A percentile compares a stretch with the other conserved stretches of the same genome.
Evolutionary conservation across 2,888 invertebrate species (phyloP).

Genomic region (Biston stratarius): DNA sequence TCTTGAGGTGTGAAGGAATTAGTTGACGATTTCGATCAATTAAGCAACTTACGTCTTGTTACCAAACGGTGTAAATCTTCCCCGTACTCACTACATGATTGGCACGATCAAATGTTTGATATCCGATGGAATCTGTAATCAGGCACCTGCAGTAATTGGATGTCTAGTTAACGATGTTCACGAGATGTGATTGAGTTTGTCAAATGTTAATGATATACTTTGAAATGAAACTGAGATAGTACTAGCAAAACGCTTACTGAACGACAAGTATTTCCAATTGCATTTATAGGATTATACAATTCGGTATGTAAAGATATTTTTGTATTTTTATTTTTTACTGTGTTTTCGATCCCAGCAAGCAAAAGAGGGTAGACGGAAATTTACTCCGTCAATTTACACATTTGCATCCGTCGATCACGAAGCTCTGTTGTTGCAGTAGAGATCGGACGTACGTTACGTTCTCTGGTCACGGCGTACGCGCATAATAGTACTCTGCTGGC

Average conservation of each 20-base stretch:
- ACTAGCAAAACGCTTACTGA: slow-evolving; percentile 5
- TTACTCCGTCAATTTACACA: no score
- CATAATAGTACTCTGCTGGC: no score
- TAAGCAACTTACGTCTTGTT: neutral
- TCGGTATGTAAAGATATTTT: no score
- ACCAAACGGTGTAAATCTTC: slow-evolving; percentile 5
- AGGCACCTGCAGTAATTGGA: slow-evolving; percentile 29
- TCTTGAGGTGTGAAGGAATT: no score
- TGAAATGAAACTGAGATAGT: slow-evolving; percentile 16
- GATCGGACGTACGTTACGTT: no score
- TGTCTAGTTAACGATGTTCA: slow-evolving; percentile 29
- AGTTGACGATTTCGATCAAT: neutral
- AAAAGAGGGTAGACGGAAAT: no score
- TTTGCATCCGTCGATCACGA: no score
- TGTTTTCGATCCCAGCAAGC: no score
- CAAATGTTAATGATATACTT: slow-evolving; percentile 27
- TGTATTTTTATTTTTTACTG: no score
- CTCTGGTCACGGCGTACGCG: no score
- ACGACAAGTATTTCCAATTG: neutral
- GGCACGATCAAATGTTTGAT: slow-evolving; percentile 37
- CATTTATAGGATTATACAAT: neutral
- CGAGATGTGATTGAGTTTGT: slow-evolving; percentile 28
- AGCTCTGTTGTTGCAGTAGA: no score
- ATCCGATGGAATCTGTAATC: slow-evolving; percentile 35
- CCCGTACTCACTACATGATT: slow-evolving; percentile 10